A percentile compares a stretch with the other conserved stretches of the same genome.
Evolutionary conservation across 2,113 vertebrate species (phyloP).

Genomic region (Irena cyanogastra): DNA sequence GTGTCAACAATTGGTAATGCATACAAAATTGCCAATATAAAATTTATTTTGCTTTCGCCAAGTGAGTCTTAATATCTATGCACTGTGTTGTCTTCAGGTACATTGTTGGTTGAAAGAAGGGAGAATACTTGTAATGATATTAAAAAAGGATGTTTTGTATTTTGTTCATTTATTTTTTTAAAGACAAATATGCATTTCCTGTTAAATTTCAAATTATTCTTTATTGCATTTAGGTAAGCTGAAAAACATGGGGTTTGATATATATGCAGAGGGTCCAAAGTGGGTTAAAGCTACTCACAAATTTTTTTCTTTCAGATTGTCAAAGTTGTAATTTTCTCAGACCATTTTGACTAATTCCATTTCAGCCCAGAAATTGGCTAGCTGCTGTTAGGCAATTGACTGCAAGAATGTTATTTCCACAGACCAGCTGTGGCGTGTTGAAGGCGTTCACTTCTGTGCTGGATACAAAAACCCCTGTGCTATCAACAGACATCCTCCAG

Average conservation of each 20-base stretch:
- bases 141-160: neutral
- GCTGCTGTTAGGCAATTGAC: neutral
- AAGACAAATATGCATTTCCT: neutral
- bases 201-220: neutral
- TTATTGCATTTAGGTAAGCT: neutral
- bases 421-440: neutral
- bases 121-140: neutral
- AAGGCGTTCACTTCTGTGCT: neutral
- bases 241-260: neutral
- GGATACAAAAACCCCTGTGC: neutral
- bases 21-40: neutral
- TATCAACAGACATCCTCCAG: fast-evolving
- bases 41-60: neutral
- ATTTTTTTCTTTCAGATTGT: neutral
- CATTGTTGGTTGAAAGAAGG: neutral
- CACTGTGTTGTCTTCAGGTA: neutral
- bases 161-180: neutral
- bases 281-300: fast-evolving
- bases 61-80: neutral
- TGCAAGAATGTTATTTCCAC: neutral
- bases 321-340: neutral
- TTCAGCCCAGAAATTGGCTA: neutral
- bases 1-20: neutral
- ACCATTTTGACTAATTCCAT: neutral
- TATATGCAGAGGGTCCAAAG: fast-evolving